Evolutionary conservation across 2,113 vertebrate genomes (phyloP).

Genomic region (Mormyrus lacerda): DNA sequence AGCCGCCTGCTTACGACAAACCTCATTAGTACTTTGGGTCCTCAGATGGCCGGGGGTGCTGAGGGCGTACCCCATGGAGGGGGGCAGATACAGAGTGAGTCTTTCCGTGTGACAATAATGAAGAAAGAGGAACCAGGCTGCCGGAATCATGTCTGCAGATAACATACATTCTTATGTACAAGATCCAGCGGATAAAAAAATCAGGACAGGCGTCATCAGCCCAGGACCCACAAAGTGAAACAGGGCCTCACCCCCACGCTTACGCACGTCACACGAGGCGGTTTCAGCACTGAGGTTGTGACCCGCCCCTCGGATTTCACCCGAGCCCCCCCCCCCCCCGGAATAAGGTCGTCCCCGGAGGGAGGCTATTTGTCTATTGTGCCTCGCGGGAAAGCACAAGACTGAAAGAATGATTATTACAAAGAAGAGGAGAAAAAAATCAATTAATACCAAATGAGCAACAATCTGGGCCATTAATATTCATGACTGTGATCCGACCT

Average conservation of each 20-base stretch:
- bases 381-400: background rate
- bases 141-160: background rate
- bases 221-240: background rate
- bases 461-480: slow-evolving; percentile 36
- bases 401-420: background rate
- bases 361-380: background rate
- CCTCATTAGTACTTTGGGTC: slow-evolving; percentile 56
- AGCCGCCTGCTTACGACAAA: slow-evolving; percentile 46
- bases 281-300: background rate
- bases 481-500: slow-evolving; percentile 24
- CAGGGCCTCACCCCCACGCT: background rate
- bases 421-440: background rate
- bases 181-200: background rate
- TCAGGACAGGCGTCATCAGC: background rate
- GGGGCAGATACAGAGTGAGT: background rate
- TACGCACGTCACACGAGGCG: background rate
- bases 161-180: background rate
- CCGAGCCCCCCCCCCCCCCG: background rate
- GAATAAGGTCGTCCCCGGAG: background rate
- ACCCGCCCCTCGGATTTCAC: background rate
- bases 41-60: slow-evolving; percentile 26
- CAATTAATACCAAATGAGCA: slow-evolving; percentile 13
- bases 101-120: background rate
- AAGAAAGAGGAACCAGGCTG: background rate
- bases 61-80: slow-evolving; percentile 35